phyloP scores from a whole-genome alignment of 2,797 vertebrate genomes.

The Leptodactylus fallax region DNA sequence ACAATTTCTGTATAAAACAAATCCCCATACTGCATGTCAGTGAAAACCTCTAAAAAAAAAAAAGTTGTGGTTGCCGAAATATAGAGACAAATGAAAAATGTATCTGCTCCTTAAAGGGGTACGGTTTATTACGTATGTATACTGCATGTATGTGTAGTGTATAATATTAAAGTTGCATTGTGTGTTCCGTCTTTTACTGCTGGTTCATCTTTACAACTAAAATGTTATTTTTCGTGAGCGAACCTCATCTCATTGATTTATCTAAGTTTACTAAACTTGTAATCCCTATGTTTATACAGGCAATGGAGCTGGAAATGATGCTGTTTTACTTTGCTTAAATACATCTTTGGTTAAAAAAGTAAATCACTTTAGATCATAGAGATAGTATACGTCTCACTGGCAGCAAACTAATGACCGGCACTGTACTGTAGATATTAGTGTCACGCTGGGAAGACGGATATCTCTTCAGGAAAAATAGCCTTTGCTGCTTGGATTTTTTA shows the following conservation, averaged over 20 bases:
- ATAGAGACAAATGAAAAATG: too few species aligned
- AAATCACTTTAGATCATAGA: constrained; percentile 6
- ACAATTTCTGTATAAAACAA: too few species aligned
- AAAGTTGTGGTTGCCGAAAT: too few species aligned
- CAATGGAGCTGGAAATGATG: neutral
- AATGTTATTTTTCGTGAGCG: neutral
- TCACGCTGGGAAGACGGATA: neutral
- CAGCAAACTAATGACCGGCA: neutral
- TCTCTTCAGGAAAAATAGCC: neutral
- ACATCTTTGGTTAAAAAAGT: neutral
- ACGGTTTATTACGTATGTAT: too few species aligned
- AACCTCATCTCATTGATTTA: neutral
- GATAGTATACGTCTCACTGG: neutral
- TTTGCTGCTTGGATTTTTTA: neutral
- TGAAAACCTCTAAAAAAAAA: too few species aligned
- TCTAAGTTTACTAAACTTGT: neutral
- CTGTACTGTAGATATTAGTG: constrained; percentile 2
- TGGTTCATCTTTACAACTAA: neutral
- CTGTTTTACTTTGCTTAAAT: neutral
- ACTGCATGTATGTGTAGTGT: too few species aligned
- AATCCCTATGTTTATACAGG: neutral
- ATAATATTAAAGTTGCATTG: too few species aligned
- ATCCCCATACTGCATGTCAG: too few species aligned
- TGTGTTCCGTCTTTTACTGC: too few species aligned
- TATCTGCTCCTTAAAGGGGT: too few species aligned